phyloP scores from a whole-genome alignment of 2,888 invertebrate species.

The Machimus atricapillus region DNA sequence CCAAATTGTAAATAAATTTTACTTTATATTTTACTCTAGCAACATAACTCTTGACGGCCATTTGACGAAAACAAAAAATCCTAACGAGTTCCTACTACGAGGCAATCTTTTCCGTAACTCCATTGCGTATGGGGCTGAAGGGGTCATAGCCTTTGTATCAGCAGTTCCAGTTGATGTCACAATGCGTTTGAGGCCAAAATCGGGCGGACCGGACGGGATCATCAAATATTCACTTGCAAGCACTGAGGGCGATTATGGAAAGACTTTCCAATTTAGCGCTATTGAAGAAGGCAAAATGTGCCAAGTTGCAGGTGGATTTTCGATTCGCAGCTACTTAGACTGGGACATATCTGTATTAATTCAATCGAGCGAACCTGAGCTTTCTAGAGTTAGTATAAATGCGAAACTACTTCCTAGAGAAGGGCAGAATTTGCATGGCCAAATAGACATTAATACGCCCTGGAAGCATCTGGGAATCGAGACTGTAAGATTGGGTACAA shows the following conservation, averaged over 20 bases:
- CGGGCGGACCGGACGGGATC: conserved; percentile 59
- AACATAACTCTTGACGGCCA: conserved; percentile 60
- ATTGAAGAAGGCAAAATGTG: conserved; percentile 63
- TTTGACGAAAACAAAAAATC: conserved; percentile 49
- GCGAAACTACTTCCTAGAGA: conserved; percentile 53
- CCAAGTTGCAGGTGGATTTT: conserved; percentile 60
- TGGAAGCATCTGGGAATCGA: conserved; percentile 60
- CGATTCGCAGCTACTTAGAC: conserved; percentile 57
- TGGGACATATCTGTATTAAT: conserved; percentile 62
- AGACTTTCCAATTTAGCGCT: conserved; percentile 56
- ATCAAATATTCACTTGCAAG: conserved; percentile 57
- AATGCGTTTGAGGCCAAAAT: conserved; percentile 61
- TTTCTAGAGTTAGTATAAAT: conserved; percentile 56
- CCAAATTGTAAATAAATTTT: background rate
- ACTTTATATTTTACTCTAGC: conserved; percentile 42
- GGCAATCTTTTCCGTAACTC: conserved; percentile 63
- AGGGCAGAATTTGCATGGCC: conserved; percentile 51
- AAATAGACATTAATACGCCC: conserved; percentile 57
- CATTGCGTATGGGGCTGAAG: conserved; percentile 61
- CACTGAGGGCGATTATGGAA: conserved; percentile 51
- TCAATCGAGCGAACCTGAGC: conserved; percentile 57
- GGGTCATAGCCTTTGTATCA: conserved; percentile 59
- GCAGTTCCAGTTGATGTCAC: conserved; percentile 61
- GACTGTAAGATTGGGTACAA: conserved; percentile 54
- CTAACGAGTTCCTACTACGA: conserved; percentile 55